Base-by-base conservation (phyloP, 2,797 vertebrate genomes). In the Scolopax bukidnonensis region DNA sequence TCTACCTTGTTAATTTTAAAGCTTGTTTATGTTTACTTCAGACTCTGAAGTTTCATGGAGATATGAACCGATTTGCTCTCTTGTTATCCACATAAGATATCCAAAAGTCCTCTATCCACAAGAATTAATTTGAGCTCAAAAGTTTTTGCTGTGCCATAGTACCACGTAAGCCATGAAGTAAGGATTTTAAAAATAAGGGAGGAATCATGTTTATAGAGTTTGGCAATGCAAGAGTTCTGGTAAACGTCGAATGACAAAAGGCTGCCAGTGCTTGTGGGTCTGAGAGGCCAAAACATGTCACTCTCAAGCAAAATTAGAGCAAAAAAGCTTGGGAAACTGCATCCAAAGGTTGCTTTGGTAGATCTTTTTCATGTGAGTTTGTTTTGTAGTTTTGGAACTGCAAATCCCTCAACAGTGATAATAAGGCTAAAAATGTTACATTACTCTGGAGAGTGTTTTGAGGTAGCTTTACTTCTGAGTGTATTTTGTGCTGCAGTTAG, bases 391-490 rank as follows among this genome's bases (percentile, higher is more conserved):
- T 93, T 91, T 73, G 54, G 73, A 90, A 67, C 21, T 2, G 19
- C 30, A 71, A 79, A 81, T 10, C 38, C 50, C 57, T 94, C 1
- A 0, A 67, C 65, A 67, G 53, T 36, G 73, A 50, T 78, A 86
- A 81, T 13, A 64, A n/a, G n/a, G 50, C 84, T 76, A 82, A 84
- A 93, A 93, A 78, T 19, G 17, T 78, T 82, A 40, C 30, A 70
- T 81, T 76, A 59, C 95, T 86, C 36, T n/a, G 45, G 87, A 90
- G 88, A 91, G 45, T 28, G 41, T 73, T 96, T 90, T 51, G 76
- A 87, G 76, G 20, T 73, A 88, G 47, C 3, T 1, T 61, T 84
- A 50, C 38, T 91, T 89, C 1, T 2, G 60, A 81, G 82, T 84
- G 90, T 76, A 63, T 88, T 91, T 88, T 79, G 59, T 90, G 67